Evolutionary conservation across 1,140 invertebrate genomes (phyloP).

Genomic region (Hyles vespertilio): DNA sequence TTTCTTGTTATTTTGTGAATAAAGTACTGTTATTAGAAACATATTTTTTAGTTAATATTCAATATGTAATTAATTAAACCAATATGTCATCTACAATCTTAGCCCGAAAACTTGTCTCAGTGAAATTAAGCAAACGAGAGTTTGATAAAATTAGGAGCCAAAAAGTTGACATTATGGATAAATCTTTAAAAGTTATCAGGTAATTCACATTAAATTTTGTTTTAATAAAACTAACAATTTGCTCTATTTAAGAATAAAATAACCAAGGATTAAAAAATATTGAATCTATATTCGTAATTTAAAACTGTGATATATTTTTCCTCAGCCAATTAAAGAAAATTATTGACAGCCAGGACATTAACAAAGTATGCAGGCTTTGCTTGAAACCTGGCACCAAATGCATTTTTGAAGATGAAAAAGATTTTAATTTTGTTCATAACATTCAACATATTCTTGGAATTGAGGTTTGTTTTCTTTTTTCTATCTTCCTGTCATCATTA

Average conservation of each 20-base stretch:
- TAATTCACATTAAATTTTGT: slow-evolving; percentile 12
- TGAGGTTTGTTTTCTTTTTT: slow-evolving; percentile 19
- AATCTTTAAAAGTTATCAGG: slow-evolving; percentile 22
- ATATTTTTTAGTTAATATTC: no score
- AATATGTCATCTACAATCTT: slow-evolving; percentile 24
- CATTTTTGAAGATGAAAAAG: slow-evolving; percentile 17
- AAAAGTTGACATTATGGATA: slow-evolving; percentile 17
- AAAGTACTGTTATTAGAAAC: no score
- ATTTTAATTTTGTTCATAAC: slow-evolving; percentile 1
- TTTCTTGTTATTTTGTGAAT: no score
- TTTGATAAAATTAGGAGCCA: slow-evolving; percentile 31
- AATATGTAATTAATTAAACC: not conserved
- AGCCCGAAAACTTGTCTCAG: slow-evolving; percentile 26
- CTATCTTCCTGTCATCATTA: not conserved
- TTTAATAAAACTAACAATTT: no score
- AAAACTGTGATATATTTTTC: no score
- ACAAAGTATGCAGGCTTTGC: slow-evolving; percentile 11
- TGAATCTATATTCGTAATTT: no score
- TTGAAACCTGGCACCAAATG: slow-evolving; percentile 16
- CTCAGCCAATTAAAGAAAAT: no score
- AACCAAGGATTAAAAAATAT: no score
- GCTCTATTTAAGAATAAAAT: no score
- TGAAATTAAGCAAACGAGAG: slow-evolving; percentile 29
- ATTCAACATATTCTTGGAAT: slow-evolving; percentile 28
- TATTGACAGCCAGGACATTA: no score